Base-by-base conservation (phyloP, 2,888 invertebrate genomes). In the Barypeithes pellucidus region DNA sequence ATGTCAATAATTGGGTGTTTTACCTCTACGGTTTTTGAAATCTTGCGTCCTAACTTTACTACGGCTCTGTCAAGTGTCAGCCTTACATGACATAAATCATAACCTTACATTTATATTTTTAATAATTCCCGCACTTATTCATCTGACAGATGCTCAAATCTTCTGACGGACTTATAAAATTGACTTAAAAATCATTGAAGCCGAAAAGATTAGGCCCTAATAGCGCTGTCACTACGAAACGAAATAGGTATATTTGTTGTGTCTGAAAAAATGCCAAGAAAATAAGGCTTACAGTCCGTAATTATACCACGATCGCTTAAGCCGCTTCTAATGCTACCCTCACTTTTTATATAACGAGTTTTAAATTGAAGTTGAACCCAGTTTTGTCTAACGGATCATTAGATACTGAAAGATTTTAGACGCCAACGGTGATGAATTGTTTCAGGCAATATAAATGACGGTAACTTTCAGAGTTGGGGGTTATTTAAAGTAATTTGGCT, bases 321-420 rank as follows among this genome's bases (percentile, higher is more conserved):
- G 33, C 29, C 33, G 33, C 16, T 57, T 33, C 33, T 57, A 57
- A 57, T 33, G 54, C 54, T 33, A 57, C 54, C 54, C 54, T 33
- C n/a, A 57, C 54, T 57, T 57, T 54, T 57, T 57, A 33, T 33
- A 57, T 57, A 33, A 57, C 54, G 54, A 57, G 54, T 57, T 57
- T 57, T 57, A 57, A 57, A 57, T 57, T 57, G 54, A 57, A 57
- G 54, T 57, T 57, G 54, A 57, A 57, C 33, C 54, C 54, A 57
- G 54, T 57, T 57, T 57, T 57, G 54, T 57, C 54, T 33, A 57
- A 57, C 54, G 54, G 54, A 57, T 57, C 54, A 57, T 57, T 57
- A 57, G 54, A 57, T 57, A 57, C 54, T 57, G 18, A 57, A 57
- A 57, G 54, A 57, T 57, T 57, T 57, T 16, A 57, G 16, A 57